Evolutionary conservation across 2,888 invertebrate species (phyloP), one percentile per base, ranked within the genome.

Genomic region (Ectemnius cavifrons): DNA sequence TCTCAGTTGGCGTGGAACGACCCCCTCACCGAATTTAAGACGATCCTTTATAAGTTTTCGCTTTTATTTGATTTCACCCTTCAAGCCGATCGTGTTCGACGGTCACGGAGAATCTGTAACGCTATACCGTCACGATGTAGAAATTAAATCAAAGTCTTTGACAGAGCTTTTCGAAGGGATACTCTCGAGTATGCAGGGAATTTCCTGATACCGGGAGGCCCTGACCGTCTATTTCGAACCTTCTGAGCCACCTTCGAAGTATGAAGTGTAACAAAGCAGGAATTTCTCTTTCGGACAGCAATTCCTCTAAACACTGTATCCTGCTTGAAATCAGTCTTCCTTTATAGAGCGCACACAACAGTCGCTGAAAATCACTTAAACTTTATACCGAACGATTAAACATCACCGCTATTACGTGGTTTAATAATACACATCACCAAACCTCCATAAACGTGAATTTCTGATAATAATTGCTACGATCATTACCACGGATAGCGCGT

Each of bases 141-240:
- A 89, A 89, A 90, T 90, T 89, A 90, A 90, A 89, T 88, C 85
- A 86, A 85, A 87, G 85, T 86, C 87, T 89, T 89, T 89, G 89
- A 87, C 59, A 58, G 64, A 59, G 46, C 62, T 37, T 16, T 45
- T 8, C 16, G n/a, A 23, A 60, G 20, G 59, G 58, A 47, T 46
- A 63, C 57, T 63, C n/a, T 18, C 16, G 57, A 56, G 68, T 69
- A 49, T 74, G n/a, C 65, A 37, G 64, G 81, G 85, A 87, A 87
- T 86, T 73, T 67, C 70, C 65, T 63, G 18, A 65, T 52, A 56
- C 49, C n/a, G 62, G 47, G 16, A 49, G 20, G 52, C 57, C 64
- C 60, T 70, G 37, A 11, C 37, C 37, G 37, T 37, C 37, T 66
- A 68, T 16, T 69, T 49, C 67, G 46, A 62, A 63, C 57, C 46